Base-by-base conservation (phyloP, 2,888 invertebrate genomes). In the Cerastis leucographa region DNA sequence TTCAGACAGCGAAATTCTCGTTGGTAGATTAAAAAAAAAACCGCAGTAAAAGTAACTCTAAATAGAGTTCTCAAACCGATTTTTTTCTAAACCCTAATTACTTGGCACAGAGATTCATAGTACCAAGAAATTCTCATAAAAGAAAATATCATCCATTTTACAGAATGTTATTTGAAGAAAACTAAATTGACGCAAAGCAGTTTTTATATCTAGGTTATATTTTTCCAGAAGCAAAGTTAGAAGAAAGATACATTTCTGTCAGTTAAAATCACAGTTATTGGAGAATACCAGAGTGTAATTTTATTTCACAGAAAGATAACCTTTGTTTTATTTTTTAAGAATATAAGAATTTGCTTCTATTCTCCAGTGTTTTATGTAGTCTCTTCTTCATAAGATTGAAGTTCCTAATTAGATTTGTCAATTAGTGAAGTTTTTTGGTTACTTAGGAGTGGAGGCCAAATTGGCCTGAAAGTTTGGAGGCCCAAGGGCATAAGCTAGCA, bases 351-450 rank as follows among this genome's bases (percentile, higher is more conserved):
- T 62, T 29, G 9, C 25, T 77, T 79, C 19, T 1, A 29, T 19
- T 1, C 8, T 1, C 35, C 19, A 19, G 35, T 35, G n/a, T 62
- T n/a, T n/a, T n/a, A n/a, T n/a, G 25, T 19, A 35, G 44, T 40
- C 11, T 44, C 40, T 22, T 46, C 44, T 54, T 25, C 44, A 51
- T 65, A 46, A 29, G 54, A 62, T 56, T 78, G 42, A 70, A 70
- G 35, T 80, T 67, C 40, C 49, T 68, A 73, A 83, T 81, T 72
- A 68, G 51, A 71, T 85, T 75, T 74, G 42, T 42, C 74, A 76
- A 84, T 74, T 78, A 82, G 54, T 46, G 17, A 85, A 83, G 74
- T 76, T 85, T 83, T 85, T 72, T 76, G 66, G 64, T 74, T 72
- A 69, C 75, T 76, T 25, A 74, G 54, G 25, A 22, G 3, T 71